Conservation (phyloP, 2,113 vertebrate species). For the Taxidea taxus region DNA sequence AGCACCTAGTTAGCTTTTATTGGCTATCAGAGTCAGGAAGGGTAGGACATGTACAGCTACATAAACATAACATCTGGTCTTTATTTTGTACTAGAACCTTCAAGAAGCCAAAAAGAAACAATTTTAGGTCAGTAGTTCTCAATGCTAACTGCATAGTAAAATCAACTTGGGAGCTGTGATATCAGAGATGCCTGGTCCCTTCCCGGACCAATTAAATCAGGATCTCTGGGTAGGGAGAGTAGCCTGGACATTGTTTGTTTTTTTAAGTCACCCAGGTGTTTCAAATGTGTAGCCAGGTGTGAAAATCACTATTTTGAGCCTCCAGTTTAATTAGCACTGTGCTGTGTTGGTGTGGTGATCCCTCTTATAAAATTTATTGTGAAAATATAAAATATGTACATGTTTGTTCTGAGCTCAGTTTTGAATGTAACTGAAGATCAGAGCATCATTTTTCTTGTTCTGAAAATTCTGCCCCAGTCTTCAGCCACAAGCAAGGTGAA, state of each 20-base stretch:
- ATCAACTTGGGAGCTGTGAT: background rate
- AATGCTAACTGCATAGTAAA: background rate
- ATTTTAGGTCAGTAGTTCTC: background rate
- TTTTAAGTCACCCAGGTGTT: background rate
- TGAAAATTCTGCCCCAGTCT: background rate
- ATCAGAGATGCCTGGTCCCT: background rate
- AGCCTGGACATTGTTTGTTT: background rate
- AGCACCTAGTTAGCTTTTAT: background rate
- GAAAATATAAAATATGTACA: slow-evolving; percentile 6
- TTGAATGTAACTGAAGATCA: background rate
- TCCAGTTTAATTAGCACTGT: background rate
- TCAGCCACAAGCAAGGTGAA: background rate
- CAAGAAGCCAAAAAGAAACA: background rate
- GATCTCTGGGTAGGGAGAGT: background rate
- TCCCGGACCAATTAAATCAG: background rate
- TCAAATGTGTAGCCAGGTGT: background rate
- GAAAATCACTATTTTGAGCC: background rate
- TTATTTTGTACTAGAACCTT: background rate
- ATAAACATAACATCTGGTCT: background rate
- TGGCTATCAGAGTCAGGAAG: background rate
- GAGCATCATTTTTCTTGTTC: background rate
- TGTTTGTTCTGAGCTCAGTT: background rate
- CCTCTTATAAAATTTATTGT: background rate
- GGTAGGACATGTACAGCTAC: background rate
- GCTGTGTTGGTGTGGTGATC: background rate